Base-by-base conservation (phyloP, 1,140 invertebrate species). In the Eurytemora carolleeae region DNA sequence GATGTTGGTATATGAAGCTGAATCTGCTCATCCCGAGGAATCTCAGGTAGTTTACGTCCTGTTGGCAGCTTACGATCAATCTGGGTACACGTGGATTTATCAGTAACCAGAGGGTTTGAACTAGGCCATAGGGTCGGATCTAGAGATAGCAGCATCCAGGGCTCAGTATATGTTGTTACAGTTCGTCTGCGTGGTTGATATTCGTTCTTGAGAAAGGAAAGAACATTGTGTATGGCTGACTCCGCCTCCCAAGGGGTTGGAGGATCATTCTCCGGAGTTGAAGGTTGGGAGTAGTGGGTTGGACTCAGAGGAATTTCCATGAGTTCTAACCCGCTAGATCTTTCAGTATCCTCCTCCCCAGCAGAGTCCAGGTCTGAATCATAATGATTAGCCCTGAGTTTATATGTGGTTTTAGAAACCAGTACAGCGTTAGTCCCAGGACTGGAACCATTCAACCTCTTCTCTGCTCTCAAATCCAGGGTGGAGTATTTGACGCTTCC, bases 271-370 rank as follows among this genome's bases (percentile, higher is more conserved):
- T 62, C 60, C 19, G 60, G 60, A 16, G 60, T 62, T 20, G 53
- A 55, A 26, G 60, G 60, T 20, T 62, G 60, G 1, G 58, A 53
- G 25, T 57, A 62, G 22, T 62, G 52, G 2, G 60, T 62, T 17
- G 60, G 60, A 56, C 60, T 62, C 24, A 53, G n/a, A n/a, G 60
- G 60, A 22, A 62, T 62, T 26, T 62, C 60, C 60, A 62, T 62
- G 18, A 62, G 60, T 56, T 62, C 60, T 19, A 25, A n/a, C 23
- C 26, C 58, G 22, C 23, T 25, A 18, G 58, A 16, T 22, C 19
- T n/a, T 17, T 24, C n/a, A 24, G 55, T 21, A n/a, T 57, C 23
- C 55, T 23, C 21, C n/a, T 57, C n/a, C 55, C 31, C 31, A 12
- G 31, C 31, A 7, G 31, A 44, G n/a, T 44, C 31, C n/a, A 44